phyloP scores from a whole-genome alignment of 2,113 vertebrate genomes.

The Amazona vittata region DNA sequence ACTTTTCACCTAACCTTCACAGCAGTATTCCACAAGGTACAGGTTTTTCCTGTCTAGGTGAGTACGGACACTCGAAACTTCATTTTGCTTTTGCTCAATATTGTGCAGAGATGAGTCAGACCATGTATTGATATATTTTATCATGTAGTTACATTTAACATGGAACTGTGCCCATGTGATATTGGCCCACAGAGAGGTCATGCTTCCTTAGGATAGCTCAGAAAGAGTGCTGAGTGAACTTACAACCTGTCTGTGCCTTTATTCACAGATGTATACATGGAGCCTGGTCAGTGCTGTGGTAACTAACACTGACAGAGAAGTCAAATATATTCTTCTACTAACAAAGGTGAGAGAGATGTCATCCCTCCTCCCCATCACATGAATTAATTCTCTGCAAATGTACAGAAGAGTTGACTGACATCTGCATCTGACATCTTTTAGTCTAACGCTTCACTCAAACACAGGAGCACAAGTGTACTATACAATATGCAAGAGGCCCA shows the following conservation, averaged over 20 bases:
- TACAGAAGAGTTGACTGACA: not conserved
- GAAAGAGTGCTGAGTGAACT: not conserved
- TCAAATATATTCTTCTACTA: not conserved
- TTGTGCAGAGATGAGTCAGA: not conserved
- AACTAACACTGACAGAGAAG: not conserved
- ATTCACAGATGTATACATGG: not conserved
- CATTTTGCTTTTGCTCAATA: not conserved
- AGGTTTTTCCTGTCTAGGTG: not conserved
- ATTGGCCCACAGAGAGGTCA: not conserved
- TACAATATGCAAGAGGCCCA: not conserved
- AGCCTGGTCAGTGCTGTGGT: not conserved
- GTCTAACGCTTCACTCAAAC: not conserved
- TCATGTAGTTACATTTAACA: not conserved
- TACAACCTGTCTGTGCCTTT: not conserved
- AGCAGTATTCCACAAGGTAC: not conserved
- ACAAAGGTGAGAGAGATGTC: not conserved
- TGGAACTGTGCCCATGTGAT: not conserved
- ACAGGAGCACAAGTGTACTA: not conserved
- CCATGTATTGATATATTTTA: not conserved
- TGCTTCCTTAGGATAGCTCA: not conserved
- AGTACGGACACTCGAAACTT: not conserved
- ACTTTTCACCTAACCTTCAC: not conserved
- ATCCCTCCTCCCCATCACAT: not conserved
- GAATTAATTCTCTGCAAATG: not conserved
- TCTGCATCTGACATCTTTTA: not conserved